Percentiles rank a stretch among this genome's conserved stretches.
Conservation (phyloP, 2,797 vertebrate genomes). For the Periparus ater region DNA sequence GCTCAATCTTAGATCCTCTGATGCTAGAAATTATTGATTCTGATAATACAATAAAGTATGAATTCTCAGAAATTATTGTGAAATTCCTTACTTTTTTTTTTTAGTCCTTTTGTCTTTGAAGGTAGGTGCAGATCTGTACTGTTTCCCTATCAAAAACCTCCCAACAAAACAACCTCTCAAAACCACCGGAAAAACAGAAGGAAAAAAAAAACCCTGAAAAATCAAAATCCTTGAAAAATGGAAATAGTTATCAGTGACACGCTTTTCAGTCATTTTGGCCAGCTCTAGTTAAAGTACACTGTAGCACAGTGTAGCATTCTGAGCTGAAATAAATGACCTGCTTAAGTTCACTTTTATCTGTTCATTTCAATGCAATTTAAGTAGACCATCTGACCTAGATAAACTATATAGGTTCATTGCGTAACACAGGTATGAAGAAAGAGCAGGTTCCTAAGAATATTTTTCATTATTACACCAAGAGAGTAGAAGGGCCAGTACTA, state of each 20-base stretch:
- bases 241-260: neutral
- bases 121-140: neutral
- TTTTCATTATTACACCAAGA: constrained; percentile 10
- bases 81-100: neutral
- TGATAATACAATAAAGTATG: neutral
- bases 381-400: constrained; percentile 5
- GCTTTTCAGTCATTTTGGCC: neutral
- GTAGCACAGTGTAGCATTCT: neutral
- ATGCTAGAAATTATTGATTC: neutral
- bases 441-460: neutral
- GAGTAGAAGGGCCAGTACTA: neutral
- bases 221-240: neutral
- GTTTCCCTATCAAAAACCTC: neutral
- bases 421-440: constrained; percentile 6
- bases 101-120: neutral
- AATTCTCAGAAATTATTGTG: neutral
- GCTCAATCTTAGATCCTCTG: neutral
- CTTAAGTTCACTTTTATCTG: neutral
- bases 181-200: neutral
- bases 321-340: neutral
- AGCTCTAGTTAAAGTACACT: neutral
- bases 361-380: neutral
- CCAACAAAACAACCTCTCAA: neutral
- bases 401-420: neutral
- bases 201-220: neutral